Conservation (phyloP, 2,888 invertebrate genomes). For the Athalia rosae region DNA sequence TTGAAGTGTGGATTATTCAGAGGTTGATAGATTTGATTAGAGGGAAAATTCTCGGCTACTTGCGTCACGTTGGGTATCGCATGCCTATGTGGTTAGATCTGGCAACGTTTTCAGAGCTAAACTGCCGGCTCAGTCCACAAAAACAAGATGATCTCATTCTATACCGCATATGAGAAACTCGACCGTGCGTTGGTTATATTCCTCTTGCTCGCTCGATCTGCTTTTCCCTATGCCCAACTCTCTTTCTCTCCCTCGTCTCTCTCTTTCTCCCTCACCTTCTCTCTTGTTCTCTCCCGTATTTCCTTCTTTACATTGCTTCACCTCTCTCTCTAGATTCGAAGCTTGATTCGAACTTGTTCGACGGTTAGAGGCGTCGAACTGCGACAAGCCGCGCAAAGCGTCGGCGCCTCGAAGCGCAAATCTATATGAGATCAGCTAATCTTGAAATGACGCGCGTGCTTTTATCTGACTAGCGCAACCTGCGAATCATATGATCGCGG, state of each 20-base stretch:
- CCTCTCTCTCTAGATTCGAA: not conserved
- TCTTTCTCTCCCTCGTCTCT: constrained; percentile 4
- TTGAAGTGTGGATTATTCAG: not conserved
- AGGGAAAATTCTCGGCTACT: not conserved
- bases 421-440: constrained; percentile 26
- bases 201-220: constrained; percentile 35
- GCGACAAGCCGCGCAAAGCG: constrained; percentile 19
- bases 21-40: not conserved
- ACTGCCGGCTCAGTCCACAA: constrained; percentile 73
- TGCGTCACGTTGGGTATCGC: constrained; percentile 27
- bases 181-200: constrained; percentile 31
- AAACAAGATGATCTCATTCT: constrained; percentile 73
- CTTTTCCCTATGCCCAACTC: not conserved
- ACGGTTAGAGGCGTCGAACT: constrained; percentile 31
- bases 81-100: constrained; percentile 62
- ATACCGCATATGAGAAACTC: constrained; percentile 53
- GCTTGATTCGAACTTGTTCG: constrained; percentile 15
- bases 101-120: constrained; percentile 68
- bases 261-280: constrained; percentile 13
- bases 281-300: not conserved
- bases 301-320: not conserved
- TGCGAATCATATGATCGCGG: constrained; percentile 12
- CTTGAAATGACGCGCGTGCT: constrained; percentile 1
- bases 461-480: not conserved
- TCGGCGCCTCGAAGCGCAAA: constrained; percentile 27